A percentile compares a stretch with the other conserved stretches of the same genome.
Evolutionary conservation across 2,797 vertebrate genomes (phyloP).

Genomic region (Vespertilio murinus): DNA sequence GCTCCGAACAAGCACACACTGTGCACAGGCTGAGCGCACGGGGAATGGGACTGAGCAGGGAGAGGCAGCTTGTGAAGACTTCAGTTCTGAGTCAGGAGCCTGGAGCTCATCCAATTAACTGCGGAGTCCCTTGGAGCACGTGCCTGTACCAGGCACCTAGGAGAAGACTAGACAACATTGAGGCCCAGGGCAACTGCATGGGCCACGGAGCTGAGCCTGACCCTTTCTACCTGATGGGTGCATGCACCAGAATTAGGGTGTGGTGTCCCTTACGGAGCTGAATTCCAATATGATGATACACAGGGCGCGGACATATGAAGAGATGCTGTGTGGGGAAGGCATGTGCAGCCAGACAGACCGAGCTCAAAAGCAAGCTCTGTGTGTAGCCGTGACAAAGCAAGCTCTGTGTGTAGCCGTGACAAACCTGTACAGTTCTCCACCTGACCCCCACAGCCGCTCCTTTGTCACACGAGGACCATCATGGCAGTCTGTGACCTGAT

Average conservation of each 20-base stretch:
- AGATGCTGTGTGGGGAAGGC: neutral
- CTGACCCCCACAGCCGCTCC: neutral
- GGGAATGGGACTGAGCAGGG: neutral
- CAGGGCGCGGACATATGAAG: rapidly evolving
- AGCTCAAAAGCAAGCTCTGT: neutral
- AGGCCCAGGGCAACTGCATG: neutral
- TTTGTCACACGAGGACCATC: neutral
- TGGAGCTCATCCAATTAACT: neutral
- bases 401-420: neutral
- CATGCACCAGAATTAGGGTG: neutral
- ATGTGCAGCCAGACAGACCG: no score
- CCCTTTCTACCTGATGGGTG: neutral
- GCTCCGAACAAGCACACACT: neutral
- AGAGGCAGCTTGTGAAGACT: neutral
- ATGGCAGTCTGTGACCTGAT: neutral
- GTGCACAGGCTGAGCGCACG: no score
- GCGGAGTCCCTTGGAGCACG: neutral
- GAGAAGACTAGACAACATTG: neutral
- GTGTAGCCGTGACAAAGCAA: neutral
- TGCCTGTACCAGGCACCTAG: neutral
- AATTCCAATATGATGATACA: neutral
- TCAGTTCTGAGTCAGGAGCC: neutral
- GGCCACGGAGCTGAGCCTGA: neutral
- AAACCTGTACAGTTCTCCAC: neutral
- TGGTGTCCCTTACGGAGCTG: no score